Evolutionary conservation across 2,113 vertebrate species (phyloP).

Genomic region (Cisticola juncidis): DNA sequence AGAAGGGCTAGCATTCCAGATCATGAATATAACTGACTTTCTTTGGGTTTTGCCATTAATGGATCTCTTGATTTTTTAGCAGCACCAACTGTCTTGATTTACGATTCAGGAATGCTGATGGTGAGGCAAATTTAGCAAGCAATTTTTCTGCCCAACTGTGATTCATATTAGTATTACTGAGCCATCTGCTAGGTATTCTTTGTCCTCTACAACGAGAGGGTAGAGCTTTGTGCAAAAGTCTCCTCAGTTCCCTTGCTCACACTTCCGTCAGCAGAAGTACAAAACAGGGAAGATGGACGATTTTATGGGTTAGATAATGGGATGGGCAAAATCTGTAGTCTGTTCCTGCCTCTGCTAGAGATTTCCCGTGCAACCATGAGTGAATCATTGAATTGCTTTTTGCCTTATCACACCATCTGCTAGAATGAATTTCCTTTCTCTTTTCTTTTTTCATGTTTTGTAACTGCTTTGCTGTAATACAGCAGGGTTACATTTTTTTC

Average conservation of each 20-base stretch:
- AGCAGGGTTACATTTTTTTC: background rate
- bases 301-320: background rate
- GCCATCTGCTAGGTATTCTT: slow-evolving; percentile 53
- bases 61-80: slow-evolving; percentile 12
- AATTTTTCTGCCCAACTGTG: slow-evolving; percentile 21
- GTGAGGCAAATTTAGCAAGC: slow-evolving; percentile 50
- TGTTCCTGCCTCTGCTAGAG: background rate
- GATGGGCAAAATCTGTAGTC: background rate
- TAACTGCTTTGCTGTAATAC: background rate
- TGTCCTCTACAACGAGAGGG: background rate
- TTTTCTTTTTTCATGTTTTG: background rate
- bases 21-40: background rate
- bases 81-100: slow-evolving; percentile 36
- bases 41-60: slow-evolving; percentile 19
- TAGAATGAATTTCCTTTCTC: background rate
- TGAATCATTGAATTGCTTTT: background rate
- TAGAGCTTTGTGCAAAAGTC: background rate
- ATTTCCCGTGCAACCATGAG: background rate
- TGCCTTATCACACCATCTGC: background rate
- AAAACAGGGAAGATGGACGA: background rate
- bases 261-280: background rate
- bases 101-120: slow-evolving; percentile 12
- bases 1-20: background rate
- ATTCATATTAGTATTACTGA: slow-evolving; percentile 47
- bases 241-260: background rate